Base-by-base conservation (phyloP, 2,888 invertebrate species). In the Erannis defoliaria region DNA sequence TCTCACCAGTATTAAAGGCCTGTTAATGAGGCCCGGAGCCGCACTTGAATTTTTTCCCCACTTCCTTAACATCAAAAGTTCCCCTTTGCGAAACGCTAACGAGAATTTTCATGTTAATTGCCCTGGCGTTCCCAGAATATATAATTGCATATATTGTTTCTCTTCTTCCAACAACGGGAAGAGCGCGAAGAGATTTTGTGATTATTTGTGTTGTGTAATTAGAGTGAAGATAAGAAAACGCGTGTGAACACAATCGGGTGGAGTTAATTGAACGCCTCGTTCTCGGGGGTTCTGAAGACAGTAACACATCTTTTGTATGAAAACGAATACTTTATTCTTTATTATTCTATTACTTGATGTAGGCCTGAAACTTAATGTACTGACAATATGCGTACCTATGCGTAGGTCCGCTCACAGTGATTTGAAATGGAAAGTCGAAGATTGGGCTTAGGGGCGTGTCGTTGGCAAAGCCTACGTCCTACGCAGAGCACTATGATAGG, bases 81-180 rank as follows among this genome's bases (percentile, higher is more conserved):
- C 86, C 81, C 85, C 82, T 89, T 89, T 87, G 82, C 88, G 77
- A 84, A 82, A 84, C 80, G 85, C 84, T 88, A 89, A 90, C 85
- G 89, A 90, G 90, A 85, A 88, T 86, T 88, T 86, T 83, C 85
- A 87, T 87, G 88, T 86, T 90, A 90, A 90, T 90, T 90, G 87
- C 86, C 88, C 80, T 35, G 77, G 76, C 82, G 82, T 75, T 81
- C 75, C 80, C 80, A 76, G 90, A 89, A 90, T 89, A 82, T 87
- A 85, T 88, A 89, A 89, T 90, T 89, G 85, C 86, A 88, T 88
- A 86, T 88, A 89, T 88, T 89, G 88, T 89, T 89, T 83, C 84
- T 78, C 78, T 82, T 84, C 80, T 82, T 82, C 70, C 75, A 76
- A 72, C 80, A 72, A 77, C 76, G 73, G 75, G 74, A 82, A 80